Evolutionary conservation across 2,113 vertebrate genomes (phyloP).

Genomic region (Apaloderma vittatum): DNA sequence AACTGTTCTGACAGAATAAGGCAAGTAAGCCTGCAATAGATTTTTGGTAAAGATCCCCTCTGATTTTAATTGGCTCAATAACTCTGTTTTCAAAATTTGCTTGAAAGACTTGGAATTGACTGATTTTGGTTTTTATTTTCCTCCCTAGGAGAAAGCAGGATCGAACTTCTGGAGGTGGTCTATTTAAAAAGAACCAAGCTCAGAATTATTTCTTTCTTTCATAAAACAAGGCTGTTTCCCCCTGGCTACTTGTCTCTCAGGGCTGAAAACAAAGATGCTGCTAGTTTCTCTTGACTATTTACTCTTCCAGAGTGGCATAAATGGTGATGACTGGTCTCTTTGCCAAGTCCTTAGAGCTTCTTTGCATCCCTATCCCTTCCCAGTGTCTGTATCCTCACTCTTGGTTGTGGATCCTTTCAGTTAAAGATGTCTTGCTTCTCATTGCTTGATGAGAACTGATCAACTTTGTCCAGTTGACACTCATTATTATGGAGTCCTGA

Average conservation of each 20-base stretch:
- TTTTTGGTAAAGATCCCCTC: background rate
- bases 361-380: background rate
- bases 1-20: background rate
- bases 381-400: background rate
- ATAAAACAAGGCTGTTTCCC: background rate
- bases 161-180: background rate
- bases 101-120: background rate
- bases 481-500: fast-evolving
- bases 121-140: background rate
- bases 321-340: background rate
- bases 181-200: background rate
- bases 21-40: background rate
- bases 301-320: background rate
- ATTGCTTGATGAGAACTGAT: background rate
- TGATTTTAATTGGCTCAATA: slow-evolving; percentile 14
- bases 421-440: background rate
- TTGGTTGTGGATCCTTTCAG: background rate
- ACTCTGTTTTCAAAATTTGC: background rate
- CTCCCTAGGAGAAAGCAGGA: background rate
- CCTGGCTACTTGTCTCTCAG: background rate
- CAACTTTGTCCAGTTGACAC: background rate
- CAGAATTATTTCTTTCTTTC: background rate
- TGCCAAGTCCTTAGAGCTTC: background rate
- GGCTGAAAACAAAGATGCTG: background rate
- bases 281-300: background rate